These are phyloP conservation scores for Morpho deidamia DNA, from an alignment of 2,888 invertebrate species.

Conservation along the genomic window DNA sequence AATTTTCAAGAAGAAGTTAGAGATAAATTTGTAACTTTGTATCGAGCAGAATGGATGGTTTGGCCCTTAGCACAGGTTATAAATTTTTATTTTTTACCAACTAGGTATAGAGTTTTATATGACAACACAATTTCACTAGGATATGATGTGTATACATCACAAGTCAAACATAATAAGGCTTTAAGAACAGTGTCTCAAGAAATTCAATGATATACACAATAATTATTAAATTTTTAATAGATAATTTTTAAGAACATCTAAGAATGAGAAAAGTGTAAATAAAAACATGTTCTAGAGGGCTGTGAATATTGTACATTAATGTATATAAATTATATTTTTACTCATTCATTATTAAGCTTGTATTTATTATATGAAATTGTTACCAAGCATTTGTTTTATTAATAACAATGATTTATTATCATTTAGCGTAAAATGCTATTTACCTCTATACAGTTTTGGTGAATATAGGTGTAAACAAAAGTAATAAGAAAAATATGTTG, in stretches of 20 bases:
- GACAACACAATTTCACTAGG: conserved; percentile 93
- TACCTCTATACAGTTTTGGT: no score
- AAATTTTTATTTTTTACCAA: conserved; percentile 93
- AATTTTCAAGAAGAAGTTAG: conserved; percentile 84
- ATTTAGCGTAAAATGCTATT: not conserved
- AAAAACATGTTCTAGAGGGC: not conserved
- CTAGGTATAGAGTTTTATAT: conserved; percentile 91
- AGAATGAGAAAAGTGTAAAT: conserved; percentile 6
- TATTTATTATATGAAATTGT: conserved; percentile 9
- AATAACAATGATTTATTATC: not conserved
- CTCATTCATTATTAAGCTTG: no score
- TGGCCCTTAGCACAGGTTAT: conserved; percentile 97
- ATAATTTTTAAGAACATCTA: not conserved
- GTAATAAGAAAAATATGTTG: no score
- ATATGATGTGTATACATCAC: conserved; percentile 92
- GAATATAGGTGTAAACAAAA: no score
- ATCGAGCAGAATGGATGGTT: conserved; percentile 93
- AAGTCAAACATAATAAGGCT: conserved; percentile 82
- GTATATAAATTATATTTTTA: not conserved
- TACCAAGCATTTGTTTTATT: not conserved
- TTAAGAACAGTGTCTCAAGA: conserved; percentile 29
- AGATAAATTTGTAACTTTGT: conserved; percentile 87
- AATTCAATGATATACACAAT: not conserved
- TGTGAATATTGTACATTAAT: conserved; percentile 20
- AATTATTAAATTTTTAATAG: not conserved